These are phyloP conservation scores for Sitta europaea DNA, from an alignment of 2,113 vertebrate genomes.

Conservation along the genomic window DNA sequence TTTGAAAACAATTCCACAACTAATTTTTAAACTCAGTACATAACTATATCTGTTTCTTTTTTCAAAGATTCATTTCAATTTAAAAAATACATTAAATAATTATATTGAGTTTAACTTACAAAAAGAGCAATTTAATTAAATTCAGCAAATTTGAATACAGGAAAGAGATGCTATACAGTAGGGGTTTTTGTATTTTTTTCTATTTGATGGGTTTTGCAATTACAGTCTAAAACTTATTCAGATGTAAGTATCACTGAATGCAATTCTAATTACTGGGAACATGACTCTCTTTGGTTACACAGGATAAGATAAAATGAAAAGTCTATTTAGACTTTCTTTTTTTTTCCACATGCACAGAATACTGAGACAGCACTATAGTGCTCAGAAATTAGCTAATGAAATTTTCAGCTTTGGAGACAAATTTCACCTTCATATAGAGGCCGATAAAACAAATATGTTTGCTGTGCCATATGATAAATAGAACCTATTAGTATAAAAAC, in stretches of 20 bases:
- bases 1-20: background rate
- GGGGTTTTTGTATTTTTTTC: background rate
- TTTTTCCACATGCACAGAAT: background rate
- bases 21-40: background rate
- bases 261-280: slow-evolving; percentile 19
- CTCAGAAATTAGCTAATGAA: background rate
- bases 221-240: background rate
- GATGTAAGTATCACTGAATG: background rate
- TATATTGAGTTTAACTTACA: background rate
- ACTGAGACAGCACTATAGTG: background rate
- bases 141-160: background rate
- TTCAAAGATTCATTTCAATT: background rate
- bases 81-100: background rate
- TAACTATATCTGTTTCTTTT: background rate
- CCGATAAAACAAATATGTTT: slow-evolving; percentile 48
- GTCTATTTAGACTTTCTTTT: background rate
- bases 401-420: slow-evolving; percentile 27
- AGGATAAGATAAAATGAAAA: background rate
- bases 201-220: background rate
- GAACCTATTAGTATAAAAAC: slow-evolving; percentile 55
- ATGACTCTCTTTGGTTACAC: background rate
- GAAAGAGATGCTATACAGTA: background rate
- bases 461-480: slow-evolving; percentile 38
- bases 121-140: background rate
- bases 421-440: background rate